Evolutionary conservation across 2,888 invertebrate genomes (phyloP).

Genomic region (Tachystola acroxantha): DNA sequence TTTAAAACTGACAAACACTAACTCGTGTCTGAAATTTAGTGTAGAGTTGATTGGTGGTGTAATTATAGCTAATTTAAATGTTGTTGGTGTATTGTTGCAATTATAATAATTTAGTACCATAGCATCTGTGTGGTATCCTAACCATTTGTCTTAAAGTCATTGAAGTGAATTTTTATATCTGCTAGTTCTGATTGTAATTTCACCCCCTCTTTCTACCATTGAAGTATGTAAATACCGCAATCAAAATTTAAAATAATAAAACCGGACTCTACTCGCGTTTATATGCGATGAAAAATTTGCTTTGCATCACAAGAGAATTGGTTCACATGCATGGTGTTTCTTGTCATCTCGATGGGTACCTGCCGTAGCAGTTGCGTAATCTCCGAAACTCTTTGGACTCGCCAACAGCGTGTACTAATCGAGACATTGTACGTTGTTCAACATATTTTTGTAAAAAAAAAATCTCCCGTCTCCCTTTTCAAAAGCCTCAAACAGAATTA

Average conservation of each 20-base stretch:
- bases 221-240: slow-evolving; percentile 1
- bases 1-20: slow-evolving; percentile 30
- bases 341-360: slow-evolving; percentile 24
- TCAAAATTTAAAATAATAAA: slow-evolving; percentile 4
- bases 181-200: slow-evolving; percentile 17
- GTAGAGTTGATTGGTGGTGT: slow-evolving; percentile 72
- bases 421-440: too few relatives aligned
- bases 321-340: slow-evolving; percentile 50
- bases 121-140: slow-evolving; percentile 63
- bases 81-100: slow-evolving; percentile 74
- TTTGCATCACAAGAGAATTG: slow-evolving; percentile 25
- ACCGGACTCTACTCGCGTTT: slow-evolving; percentile 1
- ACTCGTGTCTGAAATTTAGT: slow-evolving; percentile 52
- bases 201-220: not conserved
- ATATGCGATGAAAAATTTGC: slow-evolving; percentile 19
- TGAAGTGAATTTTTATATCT: slow-evolving; percentile 24
- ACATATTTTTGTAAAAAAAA: too few relatives aligned
- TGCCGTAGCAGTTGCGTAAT: slow-evolving; percentile 34
- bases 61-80: slow-evolving; percentile 69
- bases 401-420: not conserved
- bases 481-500: too few relatives aligned
- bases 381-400: slow-evolving; percentile 10
- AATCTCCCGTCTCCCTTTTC: too few relatives aligned
- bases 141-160: slow-evolving; percentile 44
- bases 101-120: slow-evolving; percentile 58